Evolutionary conservation across 2,888 invertebrate species (phyloP).

Genomic region (Zygaena filipendulae): DNA sequence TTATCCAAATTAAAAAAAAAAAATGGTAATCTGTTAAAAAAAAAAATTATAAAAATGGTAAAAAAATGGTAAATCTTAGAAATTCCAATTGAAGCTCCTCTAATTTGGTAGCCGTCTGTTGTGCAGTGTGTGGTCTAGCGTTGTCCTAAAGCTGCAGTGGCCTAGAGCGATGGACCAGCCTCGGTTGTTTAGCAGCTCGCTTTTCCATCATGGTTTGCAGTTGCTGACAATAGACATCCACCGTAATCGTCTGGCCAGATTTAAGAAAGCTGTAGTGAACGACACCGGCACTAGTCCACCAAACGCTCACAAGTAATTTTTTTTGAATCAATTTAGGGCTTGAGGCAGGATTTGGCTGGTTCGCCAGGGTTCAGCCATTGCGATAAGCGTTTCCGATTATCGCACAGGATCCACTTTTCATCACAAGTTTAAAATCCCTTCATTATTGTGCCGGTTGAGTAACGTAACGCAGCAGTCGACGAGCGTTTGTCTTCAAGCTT

Average conservation of each 20-base stretch:
- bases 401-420: constrained; percentile 4
- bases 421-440: background rate
- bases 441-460: constrained; percentile 3
- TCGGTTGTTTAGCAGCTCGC: constrained; percentile 12
- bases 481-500: constrained; percentile 1
- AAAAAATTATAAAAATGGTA: no score
- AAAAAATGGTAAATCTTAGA: no score
- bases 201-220: constrained; percentile 17
- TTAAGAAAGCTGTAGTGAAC: constrained; percentile 12
- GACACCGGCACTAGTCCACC: constrained; percentile 12
- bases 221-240: constrained; percentile 16
- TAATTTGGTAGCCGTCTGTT: constrained; percentile 10
- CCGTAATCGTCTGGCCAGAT: constrained; percentile 11
- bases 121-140: constrained; percentile 13
- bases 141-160: constrained; percentile 16
- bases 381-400: constrained; percentile 15
- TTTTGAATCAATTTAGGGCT: constrained; percentile 16
- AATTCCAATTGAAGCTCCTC: constrained; percentile 12
- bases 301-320: constrained; percentile 15
- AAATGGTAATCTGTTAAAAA: no score
- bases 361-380: constrained; percentile 23
- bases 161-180: constrained; percentile 14
- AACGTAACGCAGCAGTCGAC: constrained; percentile 6
- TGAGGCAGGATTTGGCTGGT: constrained; percentile 16
- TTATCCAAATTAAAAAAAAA: no score